These are phyloP conservation scores for Diceros bicornis DNA, from an alignment of 2,797 vertebrate genomes.

Conservation along the genomic window DNA sequence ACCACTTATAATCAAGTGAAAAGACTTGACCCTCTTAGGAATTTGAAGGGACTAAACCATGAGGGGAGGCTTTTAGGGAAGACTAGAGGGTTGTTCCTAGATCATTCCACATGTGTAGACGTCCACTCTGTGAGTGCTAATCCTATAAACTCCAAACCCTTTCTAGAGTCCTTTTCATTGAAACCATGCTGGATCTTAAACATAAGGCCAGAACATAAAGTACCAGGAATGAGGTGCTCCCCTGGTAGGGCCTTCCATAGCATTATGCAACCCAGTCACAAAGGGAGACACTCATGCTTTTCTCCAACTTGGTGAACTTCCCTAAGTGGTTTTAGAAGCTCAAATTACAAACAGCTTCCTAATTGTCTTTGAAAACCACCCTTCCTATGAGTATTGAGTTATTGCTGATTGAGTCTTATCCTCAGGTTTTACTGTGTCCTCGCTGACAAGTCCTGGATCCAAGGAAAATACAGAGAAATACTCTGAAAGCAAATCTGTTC, in stretches of 20 bases:
- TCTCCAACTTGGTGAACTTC: constrained; percentile 71
- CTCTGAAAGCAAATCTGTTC: constrained; percentile 78
- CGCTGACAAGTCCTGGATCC: constrained; percentile 75
- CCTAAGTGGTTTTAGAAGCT: constrained; percentile 78
- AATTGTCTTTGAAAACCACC: constrained; percentile 77
- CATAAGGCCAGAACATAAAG: neutral
- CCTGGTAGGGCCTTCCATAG: neutral
- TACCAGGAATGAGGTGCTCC: neutral
- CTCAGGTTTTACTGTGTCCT: constrained; percentile 75
- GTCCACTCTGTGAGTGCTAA: neutral
- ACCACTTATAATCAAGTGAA: neutral
- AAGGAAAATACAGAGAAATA: constrained; percentile 83
- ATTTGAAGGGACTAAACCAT: neutral
- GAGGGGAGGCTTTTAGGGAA: neutral
- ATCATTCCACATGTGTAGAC: neutral
- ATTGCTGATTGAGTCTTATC: constrained; percentile 75
- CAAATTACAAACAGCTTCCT: constrained; percentile 79
- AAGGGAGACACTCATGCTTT: constrained; percentile 63
- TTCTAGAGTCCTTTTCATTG: neutral
- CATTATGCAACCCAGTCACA: neutral
- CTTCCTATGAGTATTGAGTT: constrained; percentile 78
- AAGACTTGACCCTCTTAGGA: neutral
- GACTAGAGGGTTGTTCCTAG: neutral
- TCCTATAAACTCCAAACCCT: neutral
- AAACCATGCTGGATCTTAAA: neutral